Percentiles rank a stretch among this genome's conserved stretches.
These are phyloP conservation scores for Tympanuchus pallidicinctus DNA, from an alignment of 2,113 vertebrate genomes.

Conservation along the genomic window DNA sequence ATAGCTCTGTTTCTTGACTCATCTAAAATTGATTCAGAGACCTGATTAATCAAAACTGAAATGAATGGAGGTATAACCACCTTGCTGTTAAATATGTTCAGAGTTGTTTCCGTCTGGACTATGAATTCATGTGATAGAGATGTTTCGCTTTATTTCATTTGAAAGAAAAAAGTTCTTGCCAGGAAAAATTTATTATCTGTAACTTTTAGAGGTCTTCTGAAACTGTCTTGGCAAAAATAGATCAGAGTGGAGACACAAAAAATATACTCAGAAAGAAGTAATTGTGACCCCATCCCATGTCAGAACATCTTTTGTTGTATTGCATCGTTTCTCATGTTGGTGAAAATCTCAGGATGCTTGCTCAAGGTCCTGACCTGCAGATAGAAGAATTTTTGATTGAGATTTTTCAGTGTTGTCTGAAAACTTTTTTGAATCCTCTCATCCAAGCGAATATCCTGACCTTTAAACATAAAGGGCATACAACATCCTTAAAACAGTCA, in stretches of 20 bases:
- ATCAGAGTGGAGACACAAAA: neutral
- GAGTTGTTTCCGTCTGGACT: neutral
- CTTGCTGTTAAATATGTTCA: neutral
- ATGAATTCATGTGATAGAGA: neutral
- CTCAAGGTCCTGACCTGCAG: conserved; percentile 10
- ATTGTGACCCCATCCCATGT: conserved; percentile 6
- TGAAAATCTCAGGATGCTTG: conserved; percentile 5
- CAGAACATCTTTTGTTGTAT: conserved; percentile 28
- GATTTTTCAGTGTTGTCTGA: neutral
- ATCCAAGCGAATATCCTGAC: neutral
- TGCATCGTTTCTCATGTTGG: neutral
- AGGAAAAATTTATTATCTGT: neutral
- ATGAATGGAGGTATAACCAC: neutral
- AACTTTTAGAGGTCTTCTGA: conserved; percentile 24
- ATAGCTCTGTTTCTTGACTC: neutral
- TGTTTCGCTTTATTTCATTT: neutral
- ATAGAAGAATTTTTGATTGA: neutral
- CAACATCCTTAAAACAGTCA: neutral
- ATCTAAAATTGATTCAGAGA: neutral
- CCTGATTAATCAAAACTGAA: neutral
- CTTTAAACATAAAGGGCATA: neutral
- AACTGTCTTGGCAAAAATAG: conserved; percentile 35
- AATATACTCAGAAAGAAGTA: conserved; percentile 13
- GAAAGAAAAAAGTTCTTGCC: neutral
- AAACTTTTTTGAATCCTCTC: neutral